These are phyloP conservation scores for Jacana jacana DNA, from an alignment of 2,113 vertebrate species.

Conservation along the genomic window DNA sequence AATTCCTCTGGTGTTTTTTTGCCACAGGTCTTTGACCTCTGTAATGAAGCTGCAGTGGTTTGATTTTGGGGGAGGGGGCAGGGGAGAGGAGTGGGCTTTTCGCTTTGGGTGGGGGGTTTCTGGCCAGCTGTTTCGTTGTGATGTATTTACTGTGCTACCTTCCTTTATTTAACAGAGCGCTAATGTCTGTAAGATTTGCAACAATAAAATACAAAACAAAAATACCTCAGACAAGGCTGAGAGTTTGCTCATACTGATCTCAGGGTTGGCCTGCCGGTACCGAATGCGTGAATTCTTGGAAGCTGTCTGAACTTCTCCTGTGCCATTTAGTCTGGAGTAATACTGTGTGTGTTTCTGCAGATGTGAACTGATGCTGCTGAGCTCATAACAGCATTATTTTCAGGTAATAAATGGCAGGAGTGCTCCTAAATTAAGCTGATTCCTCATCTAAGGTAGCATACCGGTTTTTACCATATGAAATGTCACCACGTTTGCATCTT, in stretches of 20 bases:
- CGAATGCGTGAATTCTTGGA: not conserved
- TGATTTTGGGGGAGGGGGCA: not conserved
- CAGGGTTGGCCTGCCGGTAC: not conserved
- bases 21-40: slow-evolving; percentile 71
- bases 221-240: slow-evolving; percentile 57
- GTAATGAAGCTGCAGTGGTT: slow-evolving; percentile 74
- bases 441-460: not conserved
- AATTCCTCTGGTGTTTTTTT: slow-evolving; percentile 79
- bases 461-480: not conserved
- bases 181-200: slow-evolving; percentile 89
- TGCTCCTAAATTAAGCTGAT: not conserved
- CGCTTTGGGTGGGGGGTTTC: not conserved
- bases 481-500: not conserved
- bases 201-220: slow-evolving; percentile 83
- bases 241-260: slow-evolving; percentile 12
- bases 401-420: not conserved
- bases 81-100: slow-evolving; percentile 26
- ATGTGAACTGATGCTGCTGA: not conserved
- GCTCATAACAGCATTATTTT: not conserved
- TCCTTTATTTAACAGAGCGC: slow-evolving; percentile 85
- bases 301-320: not conserved
- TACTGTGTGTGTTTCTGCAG: not conserved
- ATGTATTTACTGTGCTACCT: slow-evolving; percentile 83
- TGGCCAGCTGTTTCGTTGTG: slow-evolving; percentile 81
- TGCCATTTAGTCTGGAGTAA: not conserved